Base-by-base conservation (phyloP, 2,113 vertebrate genomes). In the Ailuropoda melanoleuca region DNA sequence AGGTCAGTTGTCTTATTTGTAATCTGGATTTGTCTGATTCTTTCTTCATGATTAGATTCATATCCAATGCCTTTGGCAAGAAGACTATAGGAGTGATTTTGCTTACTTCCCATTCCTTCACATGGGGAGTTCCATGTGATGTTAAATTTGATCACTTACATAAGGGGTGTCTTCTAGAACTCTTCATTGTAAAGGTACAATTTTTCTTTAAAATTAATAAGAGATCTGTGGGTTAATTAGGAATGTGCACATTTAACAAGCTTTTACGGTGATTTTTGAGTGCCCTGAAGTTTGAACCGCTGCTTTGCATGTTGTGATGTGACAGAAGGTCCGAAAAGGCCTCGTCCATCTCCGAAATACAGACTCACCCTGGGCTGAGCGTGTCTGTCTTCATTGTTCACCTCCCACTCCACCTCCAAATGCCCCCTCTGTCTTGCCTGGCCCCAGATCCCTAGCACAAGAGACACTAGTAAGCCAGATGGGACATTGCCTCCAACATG, bases 131-230 rank as follows among this genome's bases (percentile, higher is more conserved):
- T 26, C 37, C 53, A 87, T n/a, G 10, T 74, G 37, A 58, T 90
- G 19, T 37, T 68, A 95, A 92, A 95, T 94, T 94, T 78, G 53
- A 96, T 95, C 60, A 83, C 26, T 91, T 86, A 91, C 46, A 37
- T 89, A 93, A 87, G 58, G 55, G 70, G 37, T 77, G 8, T 92
- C 66, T 95, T 88, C 83, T 92, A 50, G 75, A 92, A 94, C 66
- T 93, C n/a, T 89, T 87, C n/a, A 48, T 48, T 94, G 17, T 72
- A 83, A 85, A 94, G 18, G 24, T 95, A 60, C 29, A 55, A 60
- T 91, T 95, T 62, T 95, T 95, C 43, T 97, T 92, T 95, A 39
- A 94, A 96, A 84, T 88, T 56, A 58, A 37, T 81, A 84, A 95
- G 39, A 66, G 50, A 90, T 96, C 60, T 72, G 46, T 60, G 78